Evolutionary conservation across 2,888 invertebrate genomes (phyloP), one percentile per base, ranked within the genome.

Genomic region (Amphipoea oculea): DNA sequence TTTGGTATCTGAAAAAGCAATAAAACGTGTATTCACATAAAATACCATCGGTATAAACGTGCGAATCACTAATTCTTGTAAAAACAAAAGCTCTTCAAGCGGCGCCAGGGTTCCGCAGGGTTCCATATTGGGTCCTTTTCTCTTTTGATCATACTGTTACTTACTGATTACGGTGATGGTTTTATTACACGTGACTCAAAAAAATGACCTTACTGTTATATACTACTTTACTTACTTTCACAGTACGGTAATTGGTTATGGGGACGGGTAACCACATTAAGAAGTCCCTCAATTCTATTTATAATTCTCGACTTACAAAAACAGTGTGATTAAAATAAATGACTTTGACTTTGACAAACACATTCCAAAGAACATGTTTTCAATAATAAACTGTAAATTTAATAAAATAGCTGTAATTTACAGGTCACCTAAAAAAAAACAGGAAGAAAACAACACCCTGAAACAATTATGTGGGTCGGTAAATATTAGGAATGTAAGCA

Each of bases 401-500:
- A n/a, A 57, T 68, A 74, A 74, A 60, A 11, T 45, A 45, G 4
- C 40, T 71, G 57, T 36, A 14, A 70, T 40, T 14, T 70, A 29
- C 62, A 74, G 74, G 65, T 73, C 74, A 79, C 23, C 62, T 69
- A 9, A 68, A 83, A 87, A 89, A 88, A 78, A 73, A 69, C 57
- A 83, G 80, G 89, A 89, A 86, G 81, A 88, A 83, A 81, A 76
- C 73, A 83, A 70, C 65, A 40, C 69, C 66, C 74, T 69, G 12
- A 66, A 69, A 72, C 57, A 48, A 68, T 77, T 36, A 87, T 84
- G 84, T 86, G 77, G 84, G 78, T 40, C 70, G 68, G 76, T 79
- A 84, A 60, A 82, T 83, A 85, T 88, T 68, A 72, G 72, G 62
- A 69, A 88, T 73, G 81, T 86, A 76, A 79, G 66, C 81, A 78